Conservation (phyloP, 2,797 vertebrate genomes). For the Oryzias dopingdopingensis region DNA sequence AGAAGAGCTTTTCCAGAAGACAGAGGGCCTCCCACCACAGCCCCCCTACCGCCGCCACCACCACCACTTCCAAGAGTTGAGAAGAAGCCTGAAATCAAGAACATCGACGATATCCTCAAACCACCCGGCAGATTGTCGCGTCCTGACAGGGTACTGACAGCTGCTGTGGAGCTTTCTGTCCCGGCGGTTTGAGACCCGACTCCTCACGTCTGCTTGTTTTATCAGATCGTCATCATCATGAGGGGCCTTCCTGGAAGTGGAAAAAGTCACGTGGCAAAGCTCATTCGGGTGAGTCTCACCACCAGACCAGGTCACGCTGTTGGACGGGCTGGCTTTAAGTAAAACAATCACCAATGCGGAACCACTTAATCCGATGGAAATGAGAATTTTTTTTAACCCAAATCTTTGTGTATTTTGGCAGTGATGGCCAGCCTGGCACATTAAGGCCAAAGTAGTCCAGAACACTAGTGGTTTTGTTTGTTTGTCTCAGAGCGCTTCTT, state of each 20-base stretch:
- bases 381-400: too few species aligned
- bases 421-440: too few species aligned
- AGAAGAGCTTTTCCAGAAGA: slow-evolving; percentile 90
- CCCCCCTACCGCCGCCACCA: slow-evolving; percentile 73
- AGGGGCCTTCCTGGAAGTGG: slow-evolving; percentile 96
- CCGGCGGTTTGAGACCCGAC: background rate
- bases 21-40: slow-evolving; percentile 79
- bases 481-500: too few species aligned
- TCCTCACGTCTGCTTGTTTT: slow-evolving; percentile 16
- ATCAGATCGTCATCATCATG: slow-evolving; percentile 98
- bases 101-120: slow-evolving; percentile 96
- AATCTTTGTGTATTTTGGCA: too few species aligned
- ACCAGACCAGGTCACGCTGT: background rate
- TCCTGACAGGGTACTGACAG: slow-evolving; percentile 85
- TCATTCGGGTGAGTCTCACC: slow-evolving; percentile 84
- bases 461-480: too few species aligned
- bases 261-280: slow-evolving; percentile 97
- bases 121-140: slow-evolving; percentile 88
- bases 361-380: too few species aligned
- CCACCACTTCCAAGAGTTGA: slow-evolving; percentile 85
- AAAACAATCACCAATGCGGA: too few species aligned
- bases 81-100: slow-evolving; percentile 96
- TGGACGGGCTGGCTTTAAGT: background rate
- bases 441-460: too few species aligned
- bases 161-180: background rate